Base-by-base conservation (phyloP, 2,888 invertebrate species). In the Paralinhomoeus sp. region DNA sequence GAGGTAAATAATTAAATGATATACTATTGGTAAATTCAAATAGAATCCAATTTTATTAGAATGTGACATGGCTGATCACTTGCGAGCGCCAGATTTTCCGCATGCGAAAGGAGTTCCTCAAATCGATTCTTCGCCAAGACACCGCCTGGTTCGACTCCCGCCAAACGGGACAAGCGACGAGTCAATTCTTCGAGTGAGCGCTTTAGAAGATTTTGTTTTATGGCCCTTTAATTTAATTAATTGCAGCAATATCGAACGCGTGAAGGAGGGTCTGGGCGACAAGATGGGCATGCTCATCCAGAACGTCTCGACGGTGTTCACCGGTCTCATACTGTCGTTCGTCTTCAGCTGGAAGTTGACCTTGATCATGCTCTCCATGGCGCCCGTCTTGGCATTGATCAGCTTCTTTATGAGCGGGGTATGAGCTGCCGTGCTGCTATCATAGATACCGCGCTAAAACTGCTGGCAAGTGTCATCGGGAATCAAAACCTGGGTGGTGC, bases 91-190 rank as follows among this genome's bases (percentile, higher is more conserved):
- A 73, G 58, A 59, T 66, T 1, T 60, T 64, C 43, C 54, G 61
- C 23, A 61, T 71, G 18, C 55, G 71, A 20, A 55, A 60, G 23
- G 50, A 52, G 24, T 69, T 70, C 48, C 62, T 71, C 46, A 52
- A 56, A 36, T 52, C 62, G n/a, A 56, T 67, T 22, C 52, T 67
- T 36, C 50, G 61, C 5, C 66, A 67, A 48, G 64, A 67, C 46
- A 64, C 65, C 45, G 55, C 58, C 18, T 67, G 65, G 65, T 66
- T 61, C 53, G 67, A 67, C 50, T n/a, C n/a, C n/a, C n/a, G n/a
- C n/a, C n/a, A n/a, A n/a, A n/a, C n/a, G n/a, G n/a, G n/a, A n/a
- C n/a, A n/a, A n/a, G n/a, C n/a, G n/a, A n/a, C n/a, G n/a, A n/a
- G n/a, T n/a, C n/a, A n/a, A n/a, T n/a, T n/a, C n/a, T n/a, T n/a